phyloP scores from a whole-genome alignment of 2,888 invertebrate genomes.

The Loripinus fragilis region DNA sequence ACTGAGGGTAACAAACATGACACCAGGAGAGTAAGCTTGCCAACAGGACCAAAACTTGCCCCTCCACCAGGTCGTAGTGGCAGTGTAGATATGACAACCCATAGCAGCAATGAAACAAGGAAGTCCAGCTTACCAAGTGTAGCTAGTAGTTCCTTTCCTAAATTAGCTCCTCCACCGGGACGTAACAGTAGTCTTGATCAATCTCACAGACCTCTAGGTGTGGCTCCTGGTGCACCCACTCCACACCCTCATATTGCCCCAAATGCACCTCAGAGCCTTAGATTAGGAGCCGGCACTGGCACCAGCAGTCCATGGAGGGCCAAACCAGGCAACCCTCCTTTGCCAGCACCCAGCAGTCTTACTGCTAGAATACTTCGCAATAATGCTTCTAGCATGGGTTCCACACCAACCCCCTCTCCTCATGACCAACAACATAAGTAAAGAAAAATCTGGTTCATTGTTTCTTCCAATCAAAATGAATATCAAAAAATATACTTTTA shows the following conservation, averaged over 20 bases:
- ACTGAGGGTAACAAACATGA: too few species aligned
- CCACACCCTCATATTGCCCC: constrained; percentile 40
- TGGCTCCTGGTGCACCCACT: constrained; percentile 7
- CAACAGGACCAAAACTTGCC: too few species aligned
- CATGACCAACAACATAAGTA: neutral
- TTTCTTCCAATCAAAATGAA: too few species aligned
- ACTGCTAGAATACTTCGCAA: constrained; percentile 14
- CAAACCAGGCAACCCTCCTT: neutral
- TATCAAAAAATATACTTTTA: too few species aligned
- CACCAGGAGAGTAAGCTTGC: too few species aligned
- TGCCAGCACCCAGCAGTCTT: constrained; percentile 20
- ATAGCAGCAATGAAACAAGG: neutral
- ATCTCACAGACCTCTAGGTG: neutral
- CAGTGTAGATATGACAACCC: too few species aligned
- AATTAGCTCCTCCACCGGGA: constrained; percentile 6
- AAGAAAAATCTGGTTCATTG: neutral
- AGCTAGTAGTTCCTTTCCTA: neutral
- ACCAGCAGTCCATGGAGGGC: constrained; percentile 33
- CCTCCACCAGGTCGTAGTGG: neutral
- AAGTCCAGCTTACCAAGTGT: neutral
- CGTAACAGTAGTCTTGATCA: constrained; percentile 8
- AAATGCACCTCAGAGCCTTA: constrained; percentile 37
- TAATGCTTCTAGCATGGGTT: too few species aligned
- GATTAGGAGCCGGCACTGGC: constrained; percentile 12
- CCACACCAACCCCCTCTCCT: neutral